Evolutionary conservation across 2,113 vertebrate genomes (phyloP).

Genomic region (Aptenodytes forsteri): DNA sequence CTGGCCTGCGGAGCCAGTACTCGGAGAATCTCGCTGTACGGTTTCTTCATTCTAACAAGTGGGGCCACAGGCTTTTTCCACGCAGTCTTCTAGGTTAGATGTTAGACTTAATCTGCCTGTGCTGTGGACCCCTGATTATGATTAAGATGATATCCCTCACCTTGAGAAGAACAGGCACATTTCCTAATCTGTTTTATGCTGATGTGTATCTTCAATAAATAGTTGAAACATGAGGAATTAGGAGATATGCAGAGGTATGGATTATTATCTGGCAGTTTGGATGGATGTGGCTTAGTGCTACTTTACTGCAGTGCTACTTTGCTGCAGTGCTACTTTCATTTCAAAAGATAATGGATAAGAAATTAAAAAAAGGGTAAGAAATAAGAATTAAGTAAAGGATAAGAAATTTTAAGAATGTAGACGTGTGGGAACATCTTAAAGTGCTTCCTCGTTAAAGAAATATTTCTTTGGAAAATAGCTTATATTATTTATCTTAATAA

Average conservation of each 20-base stretch:
- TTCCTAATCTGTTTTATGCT: neutral
- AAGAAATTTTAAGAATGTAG: neutral
- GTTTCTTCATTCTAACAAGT: neutral
- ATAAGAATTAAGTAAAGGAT: neutral
- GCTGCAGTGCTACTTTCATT: neutral
- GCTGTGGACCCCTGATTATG: neutral
- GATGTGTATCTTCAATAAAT: neutral
- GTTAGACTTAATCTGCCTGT: neutral
- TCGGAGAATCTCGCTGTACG: accelerated
- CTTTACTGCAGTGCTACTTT: neutral
- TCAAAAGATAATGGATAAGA: neutral
- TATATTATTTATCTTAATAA: neutral
- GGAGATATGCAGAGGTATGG: neutral
- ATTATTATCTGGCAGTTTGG: neutral
- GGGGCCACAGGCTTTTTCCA: neutral
- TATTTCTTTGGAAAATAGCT: neutral
- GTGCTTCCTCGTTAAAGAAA: neutral
- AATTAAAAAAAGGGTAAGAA: neutral
- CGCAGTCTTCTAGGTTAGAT: neutral
- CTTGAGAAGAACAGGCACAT: neutral
- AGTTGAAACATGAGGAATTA: neutral
- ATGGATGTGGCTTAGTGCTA: neutral
- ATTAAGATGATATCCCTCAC: neutral
- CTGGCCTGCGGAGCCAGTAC: neutral
- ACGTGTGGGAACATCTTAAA: neutral